Evolutionary conservation across 2,113 vertebrate species (phyloP), one percentile per base, ranked within the genome.

Genomic region (Ictalurus furcatus): DNA sequence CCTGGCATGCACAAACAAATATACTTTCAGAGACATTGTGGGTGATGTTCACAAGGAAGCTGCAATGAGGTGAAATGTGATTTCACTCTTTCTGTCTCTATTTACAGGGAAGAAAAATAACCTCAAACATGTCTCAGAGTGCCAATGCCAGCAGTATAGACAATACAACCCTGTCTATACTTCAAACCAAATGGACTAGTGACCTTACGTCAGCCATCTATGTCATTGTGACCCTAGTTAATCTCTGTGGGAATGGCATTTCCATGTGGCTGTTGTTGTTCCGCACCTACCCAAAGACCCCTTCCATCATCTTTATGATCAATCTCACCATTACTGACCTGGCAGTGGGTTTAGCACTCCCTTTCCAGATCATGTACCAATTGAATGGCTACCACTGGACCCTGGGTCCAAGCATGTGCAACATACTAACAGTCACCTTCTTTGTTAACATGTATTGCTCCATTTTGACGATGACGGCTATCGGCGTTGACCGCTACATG

Each of bases 361-460:
- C 98, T 0, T 98, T 98, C 92, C 98, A 99, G 94, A 97, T 98
- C 84, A 17, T 28, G 40, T 99, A 99, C 90, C 97, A 97, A 88
- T 56, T 95, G 23, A 88, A 94, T 0, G 91, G 88, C 0, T 95
- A 98, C 74, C 54, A 98, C 93, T 99, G 98, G 98, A 91, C 0
- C 0, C 95, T 97, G 81, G 95, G 97, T 1, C 73, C 91, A 1
- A 37, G 23, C 0, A 94, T 97, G 56, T 99, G 98, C 94, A 98
- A 94, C 59, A 85, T 94, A 0, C 94, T 98, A 30, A 97, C 98
- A 0, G 93, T 98, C 23, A 93, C 95, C 92, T 99, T 99, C 94
- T 99, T 96, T 90, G 94, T 97, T 88, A 98, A 99, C 90, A 98
- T 99, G 97, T 99, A 99, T 92, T 97, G 96, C 54, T 98, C 98